These are phyloP conservation scores for Phocoena phocoena DNA, from an alignment of 2,113 vertebrate genomes.

Conservation along the genomic window DNA sequence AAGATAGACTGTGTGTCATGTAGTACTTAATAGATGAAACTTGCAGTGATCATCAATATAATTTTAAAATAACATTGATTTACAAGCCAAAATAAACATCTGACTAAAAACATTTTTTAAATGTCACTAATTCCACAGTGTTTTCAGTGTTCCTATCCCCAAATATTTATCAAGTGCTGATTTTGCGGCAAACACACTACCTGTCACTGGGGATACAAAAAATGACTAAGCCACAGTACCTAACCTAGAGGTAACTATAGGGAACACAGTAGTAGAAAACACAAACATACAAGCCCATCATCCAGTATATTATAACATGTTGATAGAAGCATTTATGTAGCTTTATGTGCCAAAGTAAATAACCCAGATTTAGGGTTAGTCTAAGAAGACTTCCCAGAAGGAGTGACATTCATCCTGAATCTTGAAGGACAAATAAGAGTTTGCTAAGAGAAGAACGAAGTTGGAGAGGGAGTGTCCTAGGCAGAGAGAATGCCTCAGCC, in stretches of 20 bases:
- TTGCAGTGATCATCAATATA: not conserved
- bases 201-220: not conserved
- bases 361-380: not conserved
- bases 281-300: not conserved
- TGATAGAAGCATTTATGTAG: not conserved
- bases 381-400: slow-evolving; percentile 20
- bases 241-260: not conserved
- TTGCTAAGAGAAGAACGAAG: not conserved
- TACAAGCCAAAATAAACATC: slow-evolving; percentile 52
- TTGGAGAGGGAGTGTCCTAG: not conserved
- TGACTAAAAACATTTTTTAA: not conserved
- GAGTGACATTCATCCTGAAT: not conserved
- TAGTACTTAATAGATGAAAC: not conserved
- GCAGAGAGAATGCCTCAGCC: not conserved
- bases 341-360: not conserved
- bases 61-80: not conserved
- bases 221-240: not conserved
- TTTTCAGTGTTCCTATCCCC: not conserved
- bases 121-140: not conserved
- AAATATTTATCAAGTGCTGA: slow-evolving; percentile 21
- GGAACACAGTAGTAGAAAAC: not conserved
- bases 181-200: not conserved
- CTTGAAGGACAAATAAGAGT: not conserved
- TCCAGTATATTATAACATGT: not conserved
- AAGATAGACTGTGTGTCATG: not conserved